Base-by-base conservation (phyloP, 1,140 invertebrate genomes). In the Globodera rostochiensis region DNA sequence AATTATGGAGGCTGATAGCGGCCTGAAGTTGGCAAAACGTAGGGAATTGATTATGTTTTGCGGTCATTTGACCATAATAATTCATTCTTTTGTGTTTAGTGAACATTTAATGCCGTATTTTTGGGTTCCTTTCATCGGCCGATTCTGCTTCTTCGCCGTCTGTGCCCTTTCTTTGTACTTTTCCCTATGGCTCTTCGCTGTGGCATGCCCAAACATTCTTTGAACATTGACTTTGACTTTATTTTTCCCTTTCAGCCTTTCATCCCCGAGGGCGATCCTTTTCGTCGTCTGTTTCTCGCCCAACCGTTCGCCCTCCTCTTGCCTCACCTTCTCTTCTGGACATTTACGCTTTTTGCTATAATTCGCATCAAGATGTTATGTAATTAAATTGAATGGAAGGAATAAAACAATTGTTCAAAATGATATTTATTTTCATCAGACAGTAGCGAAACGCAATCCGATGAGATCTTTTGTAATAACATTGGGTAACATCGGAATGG, bases 171-270 rank as follows among this genome's bases (percentile, higher is more conserved):
- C 50, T 6, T 6, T 73, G 19, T 82, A 82, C 67, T 60, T 71
- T 49, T 11, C 66, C 21, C 67, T 82, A 36, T 82, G 81, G 79
- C 50, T 82, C 15, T 81, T 74, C 67, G 81, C 60, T 36, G 78
- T 80, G 77, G 81, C 77, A 21, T 11, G 57, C 36, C 69, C 49
- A 49, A 19, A 1, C 6, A 49, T 36, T 19, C 9, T 9, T 36
- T 36, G 36, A 36, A 36, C 36, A 36, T 36, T 36, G 36, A 36
- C 36, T 36, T 69, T 6, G 19, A 25, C 6, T 70, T 45, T 46
- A 47, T 47, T 9, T 19, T 46, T 70, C 49, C 21, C 21, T 75
- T 83, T 71, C 9, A 83, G 82, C 82, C 82, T 25, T 83, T 83
- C 46, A 74, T 83, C 50, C 73, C 74, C n/a, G 73, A n/a, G 50